Percentiles rank a stretch among this genome's conserved stretches.
phyloP scores from a whole-genome alignment of 2,797 vertebrate genomes.

The Helicolenus hilgendorfi region DNA sequence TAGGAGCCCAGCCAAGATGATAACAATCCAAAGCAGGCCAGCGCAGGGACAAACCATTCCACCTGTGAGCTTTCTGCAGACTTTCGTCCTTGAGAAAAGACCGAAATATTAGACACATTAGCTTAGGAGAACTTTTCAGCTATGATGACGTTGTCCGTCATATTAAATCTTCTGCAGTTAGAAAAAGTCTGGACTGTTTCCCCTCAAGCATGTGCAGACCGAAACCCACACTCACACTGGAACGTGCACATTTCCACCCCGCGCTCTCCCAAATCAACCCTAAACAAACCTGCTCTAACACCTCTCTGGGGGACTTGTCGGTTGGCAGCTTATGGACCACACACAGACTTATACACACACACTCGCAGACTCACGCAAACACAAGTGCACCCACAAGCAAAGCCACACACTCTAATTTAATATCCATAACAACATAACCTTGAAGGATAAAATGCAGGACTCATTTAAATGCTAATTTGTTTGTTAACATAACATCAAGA shows the following conservation, averaged over 20 bases:
- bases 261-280: slow-evolving; percentile 75
- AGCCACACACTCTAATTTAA: slow-evolving; percentile 90
- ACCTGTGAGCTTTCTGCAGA: slow-evolving; percentile 25
- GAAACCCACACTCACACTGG: slow-evolving; percentile 39
- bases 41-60: slow-evolving; percentile 28
- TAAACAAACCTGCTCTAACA: slow-evolving; percentile 86
- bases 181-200: slow-evolving; percentile 75
- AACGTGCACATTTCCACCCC: slow-evolving; percentile 55
- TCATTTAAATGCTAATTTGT: slow-evolving; percentile 95
- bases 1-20: slow-evolving; percentile 69
- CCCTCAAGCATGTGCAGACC: slow-evolving; percentile 45
- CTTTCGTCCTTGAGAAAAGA: slow-evolving; percentile 13
- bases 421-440: slow-evolving; percentile 94
- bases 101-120: not conserved
- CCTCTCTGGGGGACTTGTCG: slow-evolving; percentile 84
- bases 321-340: slow-evolving; percentile 86
- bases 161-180: slow-evolving; percentile 58
- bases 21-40: slow-evolving; percentile 56
- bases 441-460: slow-evolving; percentile 93
- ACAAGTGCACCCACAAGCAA: slow-evolving; percentile 70
- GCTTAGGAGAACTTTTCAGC: slow-evolving; percentile 16
- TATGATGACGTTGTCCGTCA: slow-evolving; percentile 33
- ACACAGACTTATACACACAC: slow-evolving; percentile 68
- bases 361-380: slow-evolving; percentile 30
- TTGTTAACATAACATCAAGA: slow-evolving; percentile 94